Conservation (phyloP, 1,140 invertebrate genomes). For the Neodiprion virginianus region DNA sequence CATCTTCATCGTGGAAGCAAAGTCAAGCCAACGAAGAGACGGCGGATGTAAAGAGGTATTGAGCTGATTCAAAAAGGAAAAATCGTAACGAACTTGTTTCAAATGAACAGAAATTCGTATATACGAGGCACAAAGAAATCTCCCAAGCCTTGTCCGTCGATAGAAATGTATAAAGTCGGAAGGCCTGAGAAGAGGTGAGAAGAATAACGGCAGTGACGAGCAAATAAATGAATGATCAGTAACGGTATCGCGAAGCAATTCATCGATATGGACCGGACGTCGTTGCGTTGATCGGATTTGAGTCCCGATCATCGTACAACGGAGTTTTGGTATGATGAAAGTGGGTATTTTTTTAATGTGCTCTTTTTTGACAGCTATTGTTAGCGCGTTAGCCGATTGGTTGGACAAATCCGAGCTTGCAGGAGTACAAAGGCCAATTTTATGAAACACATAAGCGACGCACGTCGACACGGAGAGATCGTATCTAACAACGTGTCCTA, state of each 20-base stretch:
- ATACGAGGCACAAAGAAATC: neutral
- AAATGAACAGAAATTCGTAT: neutral
- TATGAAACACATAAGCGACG: neutral
- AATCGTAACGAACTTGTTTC: neutral
- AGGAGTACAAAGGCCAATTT: neutral
- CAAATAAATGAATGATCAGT: neutral
- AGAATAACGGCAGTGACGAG: too few relatives aligned
- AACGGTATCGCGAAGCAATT: neutral
- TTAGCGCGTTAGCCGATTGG: neutral
- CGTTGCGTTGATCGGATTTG: too few relatives aligned
- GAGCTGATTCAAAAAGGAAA: neutral
- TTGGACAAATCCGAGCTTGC: neutral
- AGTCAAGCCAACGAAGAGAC: neutral
- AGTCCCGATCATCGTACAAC: neutral
- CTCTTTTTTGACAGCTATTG: neutral
- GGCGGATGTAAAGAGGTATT: neutral
- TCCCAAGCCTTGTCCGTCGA: too few relatives aligned
- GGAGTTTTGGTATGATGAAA: neutral
- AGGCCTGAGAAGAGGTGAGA: neutral
- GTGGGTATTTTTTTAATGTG: neutral
- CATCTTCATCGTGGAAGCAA: neutral
- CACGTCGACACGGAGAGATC: neutral
- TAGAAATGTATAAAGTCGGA: neutral
- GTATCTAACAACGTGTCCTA: slow-evolving; percentile 3
- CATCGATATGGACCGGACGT: too few relatives aligned